Evolutionary conservation across 2,797 vertebrate species (phyloP).

Genomic region (Sternotherus odoratus): DNA sequence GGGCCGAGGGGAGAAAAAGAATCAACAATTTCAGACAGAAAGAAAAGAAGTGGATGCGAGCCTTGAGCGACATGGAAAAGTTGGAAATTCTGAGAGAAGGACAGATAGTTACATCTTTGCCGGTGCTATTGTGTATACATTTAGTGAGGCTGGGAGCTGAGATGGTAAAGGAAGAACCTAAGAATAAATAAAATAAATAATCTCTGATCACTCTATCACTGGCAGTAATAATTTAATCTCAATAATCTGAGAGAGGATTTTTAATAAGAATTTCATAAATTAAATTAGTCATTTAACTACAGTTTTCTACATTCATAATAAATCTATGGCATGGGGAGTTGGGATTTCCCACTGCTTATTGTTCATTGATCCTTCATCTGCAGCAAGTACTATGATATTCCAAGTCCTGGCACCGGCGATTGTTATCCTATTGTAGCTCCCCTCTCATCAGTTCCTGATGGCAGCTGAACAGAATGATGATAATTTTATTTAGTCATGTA

Average conservation of each 20-base stretch:
- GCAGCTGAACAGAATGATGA: not conserved
- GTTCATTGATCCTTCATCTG: constrained; percentile 26
- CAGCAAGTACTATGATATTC: not conserved
- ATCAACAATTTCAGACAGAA: no score
- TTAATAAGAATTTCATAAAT: constrained; percentile 42
- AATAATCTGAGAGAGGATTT: not conserved
- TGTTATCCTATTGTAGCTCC: not conserved
- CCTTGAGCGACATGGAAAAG: not conserved
- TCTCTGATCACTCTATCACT: not conserved
- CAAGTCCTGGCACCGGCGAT: not conserved
- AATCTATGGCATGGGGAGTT: not conserved
- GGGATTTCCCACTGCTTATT: constrained; percentile 19
- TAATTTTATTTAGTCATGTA: not conserved
- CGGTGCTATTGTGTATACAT: not conserved
- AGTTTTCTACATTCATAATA: constrained; percentile 17
- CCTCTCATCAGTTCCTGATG: not conserved
- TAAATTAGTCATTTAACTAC: constrained; percentile 44
- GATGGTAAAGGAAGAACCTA: not conserved
- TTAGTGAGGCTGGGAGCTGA: not conserved
- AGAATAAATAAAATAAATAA: constrained; percentile 6
- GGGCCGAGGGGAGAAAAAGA: no score
- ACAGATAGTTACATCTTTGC: not conserved
- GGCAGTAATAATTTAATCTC: constrained; percentile 47
- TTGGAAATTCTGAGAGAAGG: not conserved
- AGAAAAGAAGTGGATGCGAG: no score